These are phyloP conservation scores for Pleuronectes platessa DNA, from an alignment of 2,113 vertebrate species.

Conservation along the genomic window DNA sequence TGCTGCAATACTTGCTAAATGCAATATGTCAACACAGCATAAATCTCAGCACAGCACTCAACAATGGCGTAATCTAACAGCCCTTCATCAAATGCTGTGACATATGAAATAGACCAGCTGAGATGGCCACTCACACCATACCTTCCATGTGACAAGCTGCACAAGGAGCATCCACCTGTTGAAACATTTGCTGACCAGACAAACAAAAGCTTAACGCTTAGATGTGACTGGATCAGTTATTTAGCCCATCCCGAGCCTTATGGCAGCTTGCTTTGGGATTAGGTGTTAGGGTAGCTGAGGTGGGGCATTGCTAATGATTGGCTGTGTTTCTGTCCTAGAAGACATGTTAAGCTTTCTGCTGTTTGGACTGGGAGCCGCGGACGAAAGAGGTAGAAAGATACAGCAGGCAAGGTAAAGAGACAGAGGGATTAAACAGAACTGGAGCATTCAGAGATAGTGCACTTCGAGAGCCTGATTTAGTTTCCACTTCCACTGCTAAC, in stretches of 20 bases:
- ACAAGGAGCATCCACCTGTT: background rate
- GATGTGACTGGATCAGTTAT: slow-evolving; percentile 5
- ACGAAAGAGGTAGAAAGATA: background rate
- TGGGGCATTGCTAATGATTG: slow-evolving; percentile 26
- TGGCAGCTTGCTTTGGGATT: slow-evolving; percentile 35
- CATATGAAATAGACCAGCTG: background rate
- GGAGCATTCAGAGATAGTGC: background rate
- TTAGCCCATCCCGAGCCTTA: background rate
- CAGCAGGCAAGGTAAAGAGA: background rate
- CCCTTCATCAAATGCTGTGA: background rate
- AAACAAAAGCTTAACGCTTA: slow-evolving; percentile 1
- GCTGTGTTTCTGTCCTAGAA: background rate
- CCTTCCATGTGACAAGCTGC: background rate
- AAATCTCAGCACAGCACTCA: background rate
- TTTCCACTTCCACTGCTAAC: background rate
- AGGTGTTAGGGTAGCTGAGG: slow-evolving; percentile 1
- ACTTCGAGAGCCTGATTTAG: background rate
- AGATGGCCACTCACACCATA: background rate
- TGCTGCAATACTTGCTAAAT: slow-evolving; percentile 8
- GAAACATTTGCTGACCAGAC: background rate
- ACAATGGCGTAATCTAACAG: slow-evolving; percentile 1
- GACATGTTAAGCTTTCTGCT: slow-evolving; percentile 1
- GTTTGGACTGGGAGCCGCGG: slow-evolving; percentile 13
- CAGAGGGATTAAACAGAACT: background rate
- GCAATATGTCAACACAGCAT: background rate